These are phyloP conservation scores for Apistogramma diplotaenia DNA, from an alignment of 2,113 vertebrate genomes.

Conservation along the genomic window DNA sequence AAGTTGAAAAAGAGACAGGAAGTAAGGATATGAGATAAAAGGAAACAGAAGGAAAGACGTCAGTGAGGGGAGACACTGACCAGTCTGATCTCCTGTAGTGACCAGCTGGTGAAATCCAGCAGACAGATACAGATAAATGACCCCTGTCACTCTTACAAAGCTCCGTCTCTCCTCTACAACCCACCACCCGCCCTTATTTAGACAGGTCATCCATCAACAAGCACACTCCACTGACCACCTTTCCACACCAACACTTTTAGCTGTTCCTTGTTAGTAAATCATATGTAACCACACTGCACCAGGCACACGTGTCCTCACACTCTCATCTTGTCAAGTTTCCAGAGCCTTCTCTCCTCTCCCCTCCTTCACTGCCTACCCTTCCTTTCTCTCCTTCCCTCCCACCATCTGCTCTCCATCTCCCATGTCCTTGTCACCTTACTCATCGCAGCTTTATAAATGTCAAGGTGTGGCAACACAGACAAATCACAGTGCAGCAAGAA, in stretches of 20 bases:
- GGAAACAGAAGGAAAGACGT: not conserved
- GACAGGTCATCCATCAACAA: constrained; percentile 62
- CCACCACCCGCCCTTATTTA: not conserved
- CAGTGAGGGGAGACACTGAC: not conserved
- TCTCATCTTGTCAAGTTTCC: not conserved
- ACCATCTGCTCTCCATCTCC: constrained; percentile 41
- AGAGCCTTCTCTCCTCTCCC: not conserved
- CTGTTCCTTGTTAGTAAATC: constrained; percentile 10
- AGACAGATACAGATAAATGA: constrained; percentile 70
- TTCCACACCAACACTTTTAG: constrained; percentile 5
- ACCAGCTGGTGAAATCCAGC: constrained; percentile 19
- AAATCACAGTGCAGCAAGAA: not conserved
- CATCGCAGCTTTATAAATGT: constrained; percentile 30
- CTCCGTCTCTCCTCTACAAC: constrained; percentile 8
- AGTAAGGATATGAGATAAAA: not conserved
- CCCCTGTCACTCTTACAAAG: constrained; percentile 50
- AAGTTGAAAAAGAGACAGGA: not conserved
- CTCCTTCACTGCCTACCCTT: not conserved
- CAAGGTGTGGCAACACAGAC: constrained; percentile 23
- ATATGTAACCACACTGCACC: constrained; percentile 54
- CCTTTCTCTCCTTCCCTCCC: not conserved
- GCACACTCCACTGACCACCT: not conserved
- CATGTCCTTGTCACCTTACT: constrained; percentile 21
- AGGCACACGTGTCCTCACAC: constrained; percentile 13
- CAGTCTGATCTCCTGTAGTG: constrained; percentile 6